These are phyloP conservation scores for Glossophaga mutica DNA, from an alignment of 2,797 vertebrate species.

Conservation along the genomic window DNA sequence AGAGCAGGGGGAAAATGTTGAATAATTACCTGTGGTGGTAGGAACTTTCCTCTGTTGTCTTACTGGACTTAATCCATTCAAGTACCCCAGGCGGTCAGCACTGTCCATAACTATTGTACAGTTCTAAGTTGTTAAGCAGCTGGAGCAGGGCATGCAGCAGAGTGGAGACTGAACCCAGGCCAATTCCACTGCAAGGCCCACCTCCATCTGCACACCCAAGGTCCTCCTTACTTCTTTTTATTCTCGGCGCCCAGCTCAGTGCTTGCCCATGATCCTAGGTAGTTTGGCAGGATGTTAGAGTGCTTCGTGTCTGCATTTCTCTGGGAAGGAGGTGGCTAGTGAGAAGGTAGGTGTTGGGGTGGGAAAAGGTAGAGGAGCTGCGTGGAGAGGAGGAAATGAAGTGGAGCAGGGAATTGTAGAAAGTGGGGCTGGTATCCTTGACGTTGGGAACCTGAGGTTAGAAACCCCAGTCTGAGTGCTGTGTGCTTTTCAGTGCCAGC, in stretches of 20 bases:
- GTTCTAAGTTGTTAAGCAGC: background rate
- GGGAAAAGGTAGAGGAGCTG: background rate
- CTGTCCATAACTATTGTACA: background rate
- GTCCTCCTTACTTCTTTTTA: background rate
- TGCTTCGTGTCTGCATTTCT: background rate
- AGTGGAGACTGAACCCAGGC: background rate
- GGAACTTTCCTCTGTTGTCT: background rate
- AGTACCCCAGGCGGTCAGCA: background rate
- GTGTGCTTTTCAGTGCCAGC: background rate
- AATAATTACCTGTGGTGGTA: background rate
- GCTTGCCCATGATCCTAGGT: background rate
- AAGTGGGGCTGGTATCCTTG: background rate
- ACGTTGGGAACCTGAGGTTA: background rate
- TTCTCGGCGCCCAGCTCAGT: background rate
- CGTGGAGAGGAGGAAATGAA: background rate
- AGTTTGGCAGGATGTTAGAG: background rate
- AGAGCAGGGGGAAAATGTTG: background rate
- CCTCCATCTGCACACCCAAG: too few species aligned
- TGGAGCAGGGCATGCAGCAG: too few species aligned
- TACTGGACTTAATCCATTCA: background rate
- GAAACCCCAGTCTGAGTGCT: background rate
- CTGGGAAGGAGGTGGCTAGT: background rate
- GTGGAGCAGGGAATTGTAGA: background rate
- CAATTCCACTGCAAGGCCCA: background rate
- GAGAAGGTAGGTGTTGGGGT: background rate